These are phyloP conservation scores for Coregonus ussuriensis DNA, from an alignment of 2,797 vertebrate species.

Conservation along the genomic window DNA sequence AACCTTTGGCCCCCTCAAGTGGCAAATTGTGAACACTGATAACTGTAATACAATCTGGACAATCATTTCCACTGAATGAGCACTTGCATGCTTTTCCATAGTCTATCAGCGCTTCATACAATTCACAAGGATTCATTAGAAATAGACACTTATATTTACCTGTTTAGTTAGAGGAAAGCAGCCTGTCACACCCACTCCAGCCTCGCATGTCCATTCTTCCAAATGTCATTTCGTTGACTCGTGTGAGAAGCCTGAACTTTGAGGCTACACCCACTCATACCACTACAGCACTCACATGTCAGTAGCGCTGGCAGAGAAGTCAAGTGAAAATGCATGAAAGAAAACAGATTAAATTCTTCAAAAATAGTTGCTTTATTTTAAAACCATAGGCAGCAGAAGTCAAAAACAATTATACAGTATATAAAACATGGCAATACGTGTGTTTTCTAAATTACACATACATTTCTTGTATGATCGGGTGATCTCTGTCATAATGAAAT, in stretches of 20 bases:
- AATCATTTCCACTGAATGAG: not conserved
- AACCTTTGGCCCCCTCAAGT: conserved; percentile 57
- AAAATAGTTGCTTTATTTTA: not conserved
- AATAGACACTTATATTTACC: not conserved
- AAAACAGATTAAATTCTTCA: not conserved
- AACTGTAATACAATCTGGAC: not conserved
- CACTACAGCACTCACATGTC: not conserved
- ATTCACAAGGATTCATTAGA: not conserved
- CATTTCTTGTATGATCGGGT: not conserved
- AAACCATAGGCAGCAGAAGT: not conserved
- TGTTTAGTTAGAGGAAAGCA: not conserved
- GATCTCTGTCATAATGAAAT: not conserved
- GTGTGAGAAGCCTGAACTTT: no score
- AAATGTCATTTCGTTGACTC: no score
- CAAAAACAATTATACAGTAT: not conserved
- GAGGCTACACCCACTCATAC: no score
- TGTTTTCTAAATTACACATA: not conserved
- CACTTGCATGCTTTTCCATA: not conserved
- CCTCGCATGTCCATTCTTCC: no score
- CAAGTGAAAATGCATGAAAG: not conserved
- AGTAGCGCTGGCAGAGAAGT: no score
- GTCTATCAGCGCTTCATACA: not conserved
- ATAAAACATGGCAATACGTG: not conserved
- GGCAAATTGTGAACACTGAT: conserved; percentile 24
- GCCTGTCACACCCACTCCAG: not conserved